phyloP scores from a whole-genome alignment of 2,888 invertebrate species.

The Microctonus brassicae region DNA sequence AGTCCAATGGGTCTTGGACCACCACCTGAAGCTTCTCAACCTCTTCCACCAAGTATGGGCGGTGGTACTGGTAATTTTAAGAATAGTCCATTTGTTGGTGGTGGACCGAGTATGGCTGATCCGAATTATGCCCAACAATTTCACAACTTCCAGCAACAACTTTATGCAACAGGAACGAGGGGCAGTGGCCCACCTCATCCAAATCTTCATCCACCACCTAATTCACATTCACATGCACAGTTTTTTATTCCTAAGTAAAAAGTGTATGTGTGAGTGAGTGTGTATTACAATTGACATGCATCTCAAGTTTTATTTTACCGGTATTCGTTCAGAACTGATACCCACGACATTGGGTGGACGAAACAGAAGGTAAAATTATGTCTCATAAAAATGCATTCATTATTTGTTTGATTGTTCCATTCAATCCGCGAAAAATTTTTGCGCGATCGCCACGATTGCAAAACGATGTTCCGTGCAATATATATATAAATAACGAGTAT shows the following conservation, averaged over 20 bases:
- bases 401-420: constrained; percentile 12
- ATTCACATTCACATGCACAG: constrained; percentile 67
- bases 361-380: constrained; percentile 1
- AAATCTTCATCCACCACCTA: constrained; percentile 66
- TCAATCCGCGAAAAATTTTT: constrained; percentile 11
- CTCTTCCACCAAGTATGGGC: constrained; percentile 84
- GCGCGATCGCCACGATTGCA: constrained; percentile 19
- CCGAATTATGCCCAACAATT: constrained; percentile 95
- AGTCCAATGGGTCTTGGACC: constrained; percentile 72
- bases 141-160: constrained; percentile 95
- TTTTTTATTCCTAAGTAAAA: constrained; percentile 70
- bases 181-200: constrained; percentile 71
- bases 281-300: not conserved
- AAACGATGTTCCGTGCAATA: constrained; percentile 34
- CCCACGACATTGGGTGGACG: constrained; percentile 5
- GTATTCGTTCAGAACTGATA: constrained; percentile 21
- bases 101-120: constrained; percentile 88
- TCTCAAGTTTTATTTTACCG: constrained; percentile 25
- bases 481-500: constrained; percentile 31
- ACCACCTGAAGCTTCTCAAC: constrained; percentile 79
- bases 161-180: constrained; percentile 89
- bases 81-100: constrained; percentile 81
- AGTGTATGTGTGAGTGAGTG: not conserved
- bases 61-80: constrained; percentile 79
- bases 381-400: constrained; percentile 13